Percentiles rank a stretch among this genome's conserved stretches.
phyloP scores from a whole-genome alignment of 35 echinoderm and acorn worm species.

The Lytechinus variegatus region DNA sequence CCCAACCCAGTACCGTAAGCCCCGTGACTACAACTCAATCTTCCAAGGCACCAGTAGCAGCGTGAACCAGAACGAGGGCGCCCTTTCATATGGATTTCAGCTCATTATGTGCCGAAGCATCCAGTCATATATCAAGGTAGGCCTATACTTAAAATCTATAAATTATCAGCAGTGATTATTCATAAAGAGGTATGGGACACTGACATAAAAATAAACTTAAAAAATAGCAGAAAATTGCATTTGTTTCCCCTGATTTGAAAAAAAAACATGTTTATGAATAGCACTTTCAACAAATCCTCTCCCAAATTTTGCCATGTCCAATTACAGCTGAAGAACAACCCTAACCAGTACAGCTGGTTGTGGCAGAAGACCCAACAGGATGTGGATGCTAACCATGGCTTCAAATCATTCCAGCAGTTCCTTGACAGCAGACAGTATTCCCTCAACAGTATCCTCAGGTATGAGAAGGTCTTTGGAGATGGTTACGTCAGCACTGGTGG shows the following conservation, averaged over 20 bases:
- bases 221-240: too few relatives aligned
- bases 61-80: background rate
- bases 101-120: constrained; percentile 80
- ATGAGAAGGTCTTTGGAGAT: constrained; percentile 95
- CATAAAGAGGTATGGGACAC: too few relatives aligned
- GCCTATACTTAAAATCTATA: background rate
- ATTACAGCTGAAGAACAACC: constrained; percentile 88
- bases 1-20: constrained; percentile 85
- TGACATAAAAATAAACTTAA: too few relatives aligned
- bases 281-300: too few relatives aligned
- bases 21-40: constrained; percentile 75
- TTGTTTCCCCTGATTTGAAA: too few relatives aligned
- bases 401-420: constrained; percentile 92
- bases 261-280: too few relatives aligned
- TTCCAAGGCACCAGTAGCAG: constrained; percentile 70
- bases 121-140: constrained; percentile 91
- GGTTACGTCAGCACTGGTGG: constrained; percentile 97
- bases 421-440: constrained; percentile 95
- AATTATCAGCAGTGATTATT: too few relatives aligned
- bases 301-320: background rate
- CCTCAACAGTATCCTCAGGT: constrained; percentile 74
- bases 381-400: constrained; percentile 75
- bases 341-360: constrained; percentile 90
- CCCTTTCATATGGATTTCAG: constrained; percentile 65
- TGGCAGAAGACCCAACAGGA: constrained; percentile 67